Evolutionary conservation across 2,888 invertebrate species (phyloP), one percentile per base, ranked within the genome.

Genomic region (Cryptocheilus praepositus): DNA sequence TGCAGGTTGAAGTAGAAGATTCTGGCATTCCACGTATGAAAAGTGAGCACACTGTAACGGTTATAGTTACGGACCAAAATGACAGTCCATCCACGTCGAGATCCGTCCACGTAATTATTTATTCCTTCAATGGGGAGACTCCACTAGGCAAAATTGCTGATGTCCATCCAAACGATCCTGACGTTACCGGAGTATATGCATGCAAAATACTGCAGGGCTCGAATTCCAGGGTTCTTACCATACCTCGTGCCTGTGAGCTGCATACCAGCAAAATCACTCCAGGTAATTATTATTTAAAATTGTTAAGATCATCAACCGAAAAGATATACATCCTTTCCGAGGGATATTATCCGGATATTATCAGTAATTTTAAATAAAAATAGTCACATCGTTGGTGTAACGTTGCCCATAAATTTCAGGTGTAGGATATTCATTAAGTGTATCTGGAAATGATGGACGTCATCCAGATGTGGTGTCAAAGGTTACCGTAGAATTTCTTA

Each of bases 91-190:
- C 96, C 0, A 92, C 93, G 1, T 92, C 96, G 19, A 92, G 98
- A 81, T 94, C 94, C 11, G 95, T 95, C 0, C 95, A 95, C 81
- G 92, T 96, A 19, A 89, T 95, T 58, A 93, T 96, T 1, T 93
- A 95, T 83, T 91, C 94, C 0, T 94, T 95, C 82, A 94, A 96
- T 82, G 93, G 93, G 62, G 91, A 92, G 70, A 92, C 94, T 81
- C 95, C 96, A 0, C 86, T 92, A 21, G 95, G 95, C n/a, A 95
- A 94, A 89, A 94, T 98, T 73, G 98, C 97, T 7, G 93, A 97
- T 88, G 95, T 98, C 0, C 95, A 94, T 89, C 98, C 98, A 0
- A 95, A 96, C 83, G 98, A 98, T 90, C 93, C 94, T 0, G 98
- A 98, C 87, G 92, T 93, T n/a, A 93, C 93, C 60, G 98, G 98